Base-by-base conservation (phyloP, 2,113 vertebrate genomes). In the Myocastor coypus region DNA sequence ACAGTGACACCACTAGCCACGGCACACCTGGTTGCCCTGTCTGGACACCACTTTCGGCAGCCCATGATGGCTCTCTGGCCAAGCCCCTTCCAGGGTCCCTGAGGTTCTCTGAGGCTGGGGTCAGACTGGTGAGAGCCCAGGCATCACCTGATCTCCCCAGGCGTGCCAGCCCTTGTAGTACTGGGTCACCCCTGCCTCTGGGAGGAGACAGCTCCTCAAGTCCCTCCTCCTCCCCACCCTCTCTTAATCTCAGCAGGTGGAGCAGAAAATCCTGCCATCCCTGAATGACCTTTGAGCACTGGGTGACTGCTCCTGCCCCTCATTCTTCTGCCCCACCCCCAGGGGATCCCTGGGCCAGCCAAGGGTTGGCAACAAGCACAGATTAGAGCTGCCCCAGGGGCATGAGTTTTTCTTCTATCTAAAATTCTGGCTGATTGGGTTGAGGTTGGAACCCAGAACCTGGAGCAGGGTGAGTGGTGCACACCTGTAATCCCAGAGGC, bases 271-370 rank as follows among this genome's bases (percentile, higher is more conserved):
- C 89, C 83, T 57, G 64, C 11, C 78, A 77, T 34, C 94, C 34
- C 57, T 34, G 40, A 32, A 73, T 64, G 93, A 97, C 77, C 97
- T 97, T 96, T 96, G 96, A 96, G 83, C 97, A 61, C 28, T 4
- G 42, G 20, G 20, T 32, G 12, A 42, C 52, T 26, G 34, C 24
- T 55, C 17, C 5, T 3, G 1, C 46, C 13, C 24, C 69, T 86
- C 40, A 52, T 20, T 46, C 32, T 80, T 68, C 30, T 83, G 68
- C 71, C 63, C 42, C 59, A 50, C 86, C 83, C 80, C 57, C 57
- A 52, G 61, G 73, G 61, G 42, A 59, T 75, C 37, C 52, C 24
- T 24, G 16, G 46, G 32, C 80, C 87, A 40, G 55, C 28, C 19
- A 34, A 90, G n/a, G 17, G 61, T 64, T 94, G n/a, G 19, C 50